Evolutionary conservation across 2,113 vertebrate species (phyloP).

Genomic region (Glaucidium brasilianum): DNA sequence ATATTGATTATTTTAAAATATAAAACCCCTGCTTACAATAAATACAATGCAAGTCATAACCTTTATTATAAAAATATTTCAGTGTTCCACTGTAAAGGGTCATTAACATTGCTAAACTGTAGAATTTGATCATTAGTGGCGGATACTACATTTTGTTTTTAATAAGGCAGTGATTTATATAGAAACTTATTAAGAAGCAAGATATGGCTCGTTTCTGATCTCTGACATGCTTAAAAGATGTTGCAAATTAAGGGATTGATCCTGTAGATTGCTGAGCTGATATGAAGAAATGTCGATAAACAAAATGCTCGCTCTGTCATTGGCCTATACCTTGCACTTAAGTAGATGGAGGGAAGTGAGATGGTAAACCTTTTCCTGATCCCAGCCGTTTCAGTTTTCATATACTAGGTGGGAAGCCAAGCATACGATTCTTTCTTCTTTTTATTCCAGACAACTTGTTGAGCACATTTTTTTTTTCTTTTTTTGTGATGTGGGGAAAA

Average conservation of each 20-base stretch:
- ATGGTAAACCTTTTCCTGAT: background rate
- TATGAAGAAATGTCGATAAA: slow-evolving; percentile 19
- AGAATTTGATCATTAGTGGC: slow-evolving; percentile 37
- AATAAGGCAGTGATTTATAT: slow-evolving; percentile 63
- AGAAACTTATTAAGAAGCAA: slow-evolving; percentile 31
- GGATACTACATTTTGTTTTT: slow-evolving; percentile 26
- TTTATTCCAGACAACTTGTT: background rate
- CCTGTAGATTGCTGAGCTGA: background rate
- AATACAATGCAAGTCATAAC: slow-evolving; percentile 48
- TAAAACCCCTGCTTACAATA: slow-evolving; percentile 11
- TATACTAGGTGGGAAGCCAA: background rate
- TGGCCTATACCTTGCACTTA: background rate
- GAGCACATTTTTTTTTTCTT: accelerated
- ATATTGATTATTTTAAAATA: slow-evolving; percentile 32
- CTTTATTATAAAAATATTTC: slow-evolving; percentile 43
- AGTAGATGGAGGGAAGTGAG: background rate
- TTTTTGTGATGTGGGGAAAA: background rate
- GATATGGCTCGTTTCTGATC: slow-evolving; percentile 58
- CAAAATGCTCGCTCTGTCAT: background rate
- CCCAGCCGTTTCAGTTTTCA: background rate
- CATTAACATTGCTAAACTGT: slow-evolving; percentile 39
- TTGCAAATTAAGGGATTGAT: slow-evolving; percentile 58
- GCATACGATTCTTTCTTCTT: accelerated
- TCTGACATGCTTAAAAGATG: slow-evolving; percentile 38
- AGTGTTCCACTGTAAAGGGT: background rate